phyloP scores from a whole-genome alignment of 2,797 vertebrate species.

The Argyrosomus regius region DNA sequence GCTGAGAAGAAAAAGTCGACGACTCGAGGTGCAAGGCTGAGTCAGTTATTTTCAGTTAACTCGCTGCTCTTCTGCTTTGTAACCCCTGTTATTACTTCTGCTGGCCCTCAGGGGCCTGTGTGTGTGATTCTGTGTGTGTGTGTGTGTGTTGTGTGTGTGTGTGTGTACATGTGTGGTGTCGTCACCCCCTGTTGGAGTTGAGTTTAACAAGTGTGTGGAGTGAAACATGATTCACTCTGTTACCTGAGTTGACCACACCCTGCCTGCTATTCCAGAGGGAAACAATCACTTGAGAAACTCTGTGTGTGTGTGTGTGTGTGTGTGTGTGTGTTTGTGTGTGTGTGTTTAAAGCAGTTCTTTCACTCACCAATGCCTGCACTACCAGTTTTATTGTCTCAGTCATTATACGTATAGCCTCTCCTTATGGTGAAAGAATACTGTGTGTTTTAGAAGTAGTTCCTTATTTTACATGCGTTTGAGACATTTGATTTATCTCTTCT shows the following conservation, averaged over 20 bases:
- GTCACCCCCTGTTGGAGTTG: conserved; percentile 20
- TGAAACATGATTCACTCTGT: conserved; percentile 66
- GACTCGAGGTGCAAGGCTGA: conserved; percentile 23
- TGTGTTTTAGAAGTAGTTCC: background rate
- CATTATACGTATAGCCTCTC: conserved; percentile 5
- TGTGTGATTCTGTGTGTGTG: conserved; percentile 20
- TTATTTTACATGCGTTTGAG: background rate
- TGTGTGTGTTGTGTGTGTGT: conserved; percentile 31
- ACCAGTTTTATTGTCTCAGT: conserved; percentile 54
- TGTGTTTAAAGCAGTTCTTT: conserved; percentile 22
- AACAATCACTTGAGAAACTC: conserved; percentile 7
- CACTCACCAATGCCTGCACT: conserved; percentile 31
- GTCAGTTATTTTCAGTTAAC: conserved; percentile 35
- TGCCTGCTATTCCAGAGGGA: conserved; percentile 37
- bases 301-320: conserved; percentile 9
- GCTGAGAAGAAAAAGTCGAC: background rate
- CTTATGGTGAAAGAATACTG: background rate
- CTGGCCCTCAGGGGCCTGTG: background rate
- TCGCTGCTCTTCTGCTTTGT: conserved; percentile 14
- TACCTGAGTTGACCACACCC: conserved; percentile 74
- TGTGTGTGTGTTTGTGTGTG: conserved; percentile 8
- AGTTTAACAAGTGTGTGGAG: conserved; percentile 34
- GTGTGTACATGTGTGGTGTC: background rate
- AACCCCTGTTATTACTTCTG: conserved; percentile 24
- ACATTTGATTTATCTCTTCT: background rate